Evolutionary conservation across 2,888 invertebrate genomes (phyloP), one percentile per base, ranked within the genome.

Genomic region (Nymphalis polychloros): DNA sequence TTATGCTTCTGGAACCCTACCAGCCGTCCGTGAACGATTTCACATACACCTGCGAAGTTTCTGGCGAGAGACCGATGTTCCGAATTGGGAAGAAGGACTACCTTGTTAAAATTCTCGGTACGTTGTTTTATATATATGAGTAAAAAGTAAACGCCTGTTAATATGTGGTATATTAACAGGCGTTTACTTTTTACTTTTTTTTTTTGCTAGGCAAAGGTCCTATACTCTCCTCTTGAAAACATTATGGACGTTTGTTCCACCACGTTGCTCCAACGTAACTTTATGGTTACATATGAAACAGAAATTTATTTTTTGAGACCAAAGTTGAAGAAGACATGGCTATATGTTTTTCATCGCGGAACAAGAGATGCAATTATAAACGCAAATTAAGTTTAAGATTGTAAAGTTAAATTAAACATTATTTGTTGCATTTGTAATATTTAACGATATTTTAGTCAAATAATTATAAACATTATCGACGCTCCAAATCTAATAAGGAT

Each of bases 51-150:
- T 92, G 92, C 61, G 90, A 90, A 59, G 88, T 88, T 1, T 90
- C 91, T 0, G 92, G 91, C 0, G 92, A 92, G 61, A 70, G 88
- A 49, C 92, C 92, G 0, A 77, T 68, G 70, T 92, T 92, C 59
- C 76, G 77, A 35, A 81, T 84, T 7, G 79, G 78, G 1, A 78
- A 74, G n/a, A 76, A 81, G 59, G 79, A 79, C 13, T 75, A 84
- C n/a, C 46, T 76, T 10, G 75, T 90, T 19, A 77, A 79, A 23
- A 80, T 82, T 53, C 78, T 84, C 31, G 87, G 92, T 92, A 71
- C 48, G 66, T 17, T 35, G 8, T 48, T 8, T 6, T 6, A 17
- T 48, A 48, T 6, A 16, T 16, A 16, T 47, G 16, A 16, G 16
- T 16, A 48, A 17, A 19, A n/a, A 1, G 4, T 16, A 5, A 49